Evolutionary conservation across 1,140 invertebrate genomes (phyloP).

Genomic region (Macrosteles quadrilineatus): DNA sequence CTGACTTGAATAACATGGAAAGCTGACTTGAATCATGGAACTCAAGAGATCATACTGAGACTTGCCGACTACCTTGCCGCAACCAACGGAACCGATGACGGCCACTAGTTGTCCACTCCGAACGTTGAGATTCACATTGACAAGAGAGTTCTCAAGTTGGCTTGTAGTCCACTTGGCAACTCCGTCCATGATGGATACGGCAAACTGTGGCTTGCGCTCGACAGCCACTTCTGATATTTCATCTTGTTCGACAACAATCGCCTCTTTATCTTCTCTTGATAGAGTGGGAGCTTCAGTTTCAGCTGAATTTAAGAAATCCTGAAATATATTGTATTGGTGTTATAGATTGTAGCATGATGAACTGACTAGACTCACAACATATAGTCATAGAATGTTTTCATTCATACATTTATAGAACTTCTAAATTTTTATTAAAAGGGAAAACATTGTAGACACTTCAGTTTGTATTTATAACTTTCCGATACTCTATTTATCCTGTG

Average conservation of each 20-base stretch:
- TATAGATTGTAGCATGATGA: background rate
- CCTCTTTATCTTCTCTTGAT: background rate
- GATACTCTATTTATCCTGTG: no score
- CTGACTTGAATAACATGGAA: no score
- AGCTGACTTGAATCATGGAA: no score
- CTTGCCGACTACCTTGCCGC: slow-evolving; percentile 76
- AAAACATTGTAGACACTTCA: no score
- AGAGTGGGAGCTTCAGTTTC: slow-evolving; percentile 42
- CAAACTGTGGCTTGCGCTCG: background rate
- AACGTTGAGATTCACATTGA: slow-evolving; percentile 61
- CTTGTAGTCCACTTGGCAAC: slow-evolving; percentile 61
- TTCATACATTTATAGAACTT: no score
- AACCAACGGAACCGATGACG: slow-evolving; percentile 74
- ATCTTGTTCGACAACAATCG: background rate
- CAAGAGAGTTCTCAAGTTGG: slow-evolving; percentile 60
- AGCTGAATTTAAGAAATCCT: slow-evolving; percentile 56
- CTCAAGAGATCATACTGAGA: no score
- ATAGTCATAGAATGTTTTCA: no score
- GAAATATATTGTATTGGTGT: slow-evolving; percentile 34
- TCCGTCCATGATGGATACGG: slow-evolving; percentile 50
- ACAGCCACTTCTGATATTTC: background rate
- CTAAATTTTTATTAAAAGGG: no score
- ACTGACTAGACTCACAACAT: background rate
- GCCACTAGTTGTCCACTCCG: slow-evolving; percentile 66
- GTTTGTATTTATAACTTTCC: no score